Percentiles rank a stretch among this genome's conserved stretches.
Evolutionary conservation across 2,888 invertebrate species (phyloP).

Genomic region (Amorpha juglandis): DNA sequence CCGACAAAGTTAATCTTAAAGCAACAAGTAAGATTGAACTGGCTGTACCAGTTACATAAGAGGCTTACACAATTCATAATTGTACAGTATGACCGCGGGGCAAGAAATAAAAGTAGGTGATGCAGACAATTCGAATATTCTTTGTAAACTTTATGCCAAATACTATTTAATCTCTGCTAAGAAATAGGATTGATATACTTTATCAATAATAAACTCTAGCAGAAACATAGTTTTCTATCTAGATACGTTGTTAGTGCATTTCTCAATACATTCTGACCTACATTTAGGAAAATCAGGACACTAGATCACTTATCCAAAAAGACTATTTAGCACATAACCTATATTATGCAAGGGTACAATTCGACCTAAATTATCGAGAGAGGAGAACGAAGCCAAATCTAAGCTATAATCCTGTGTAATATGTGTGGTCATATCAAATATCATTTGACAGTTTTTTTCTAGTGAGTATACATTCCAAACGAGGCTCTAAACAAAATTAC

Average conservation of each 20-base stretch:
- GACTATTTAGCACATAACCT: neutral
- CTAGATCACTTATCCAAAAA: neutral
- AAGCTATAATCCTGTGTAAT: neutral
- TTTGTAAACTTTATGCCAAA: neutral
- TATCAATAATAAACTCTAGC: neutral
- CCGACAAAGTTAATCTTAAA: conserved; percentile 14
- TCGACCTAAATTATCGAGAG: neutral
- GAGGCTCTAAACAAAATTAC: no score
- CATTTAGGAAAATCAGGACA: neutral
- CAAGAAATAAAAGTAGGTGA: conserved; percentile 10
- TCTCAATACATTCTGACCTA: neutral
- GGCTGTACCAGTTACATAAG: neutral
- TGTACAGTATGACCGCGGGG: neutral
- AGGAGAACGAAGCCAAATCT: neutral
- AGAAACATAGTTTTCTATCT: neutral
- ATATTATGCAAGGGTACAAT: neutral
- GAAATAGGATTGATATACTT: neutral
- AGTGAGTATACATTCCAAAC: neutral
- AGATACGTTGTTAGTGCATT: neutral
- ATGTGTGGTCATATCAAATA: neutral
- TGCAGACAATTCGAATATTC: neutral
- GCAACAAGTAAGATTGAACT: conserved; percentile 12
- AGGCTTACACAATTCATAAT: conserved; percentile 17
- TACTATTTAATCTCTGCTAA: neutral
- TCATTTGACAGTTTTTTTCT: neutral